Evolutionary conservation across 2,888 invertebrate genomes (phyloP), one percentile per base, ranked within the genome.

Genomic region (Pantelozetes paolii): DNA sequence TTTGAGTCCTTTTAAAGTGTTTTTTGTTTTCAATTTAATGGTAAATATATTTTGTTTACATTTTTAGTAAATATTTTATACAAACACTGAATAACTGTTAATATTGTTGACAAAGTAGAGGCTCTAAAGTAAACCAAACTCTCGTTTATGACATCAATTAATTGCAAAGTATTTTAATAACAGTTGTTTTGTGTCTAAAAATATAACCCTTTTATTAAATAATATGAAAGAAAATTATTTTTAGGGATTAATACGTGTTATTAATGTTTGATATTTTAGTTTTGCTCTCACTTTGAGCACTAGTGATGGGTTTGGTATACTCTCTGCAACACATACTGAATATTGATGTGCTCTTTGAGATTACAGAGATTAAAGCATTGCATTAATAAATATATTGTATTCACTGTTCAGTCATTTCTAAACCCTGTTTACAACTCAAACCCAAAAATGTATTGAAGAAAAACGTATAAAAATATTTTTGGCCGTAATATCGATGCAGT

Each of bases 281-380:
- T 54, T 26, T 54, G 23, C 20, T 2, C 26, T 9, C 8, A 26
- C 26, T 26, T 20, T 11, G 26, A 54, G 13, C 23, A 26, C 23
- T 15, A 26, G 23, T 54, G 54, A 54, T 54, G 54, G 54, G 20
- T 50, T 45, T 45, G 45, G 2, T 3, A 15, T 18, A 18, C 2
- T 50, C 20, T 23, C 26, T 20, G 23, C 11, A 67, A 67, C 9
- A 36, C 67, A 67, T 67, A 67, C 32, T 67, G 67, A 67, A 67
- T 67, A 67, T 67, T 67, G 40, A 67, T 67, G 40, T 67, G 67
- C 67, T 6, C 36, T 67, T 67, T 67, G 40, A 62, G 62, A 67
- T 67, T 67, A 67, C 42, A 67, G 15, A 67, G 67, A 67, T 67
- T 67, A 67, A 42, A 67, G 67, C 40, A 67, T 67, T 67, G 32